Percentiles rank a stretch among this genome's conserved stretches.
Evolutionary conservation across 2,888 invertebrate species (phyloP).

Genomic region (Laspeyria flexula): DNA sequence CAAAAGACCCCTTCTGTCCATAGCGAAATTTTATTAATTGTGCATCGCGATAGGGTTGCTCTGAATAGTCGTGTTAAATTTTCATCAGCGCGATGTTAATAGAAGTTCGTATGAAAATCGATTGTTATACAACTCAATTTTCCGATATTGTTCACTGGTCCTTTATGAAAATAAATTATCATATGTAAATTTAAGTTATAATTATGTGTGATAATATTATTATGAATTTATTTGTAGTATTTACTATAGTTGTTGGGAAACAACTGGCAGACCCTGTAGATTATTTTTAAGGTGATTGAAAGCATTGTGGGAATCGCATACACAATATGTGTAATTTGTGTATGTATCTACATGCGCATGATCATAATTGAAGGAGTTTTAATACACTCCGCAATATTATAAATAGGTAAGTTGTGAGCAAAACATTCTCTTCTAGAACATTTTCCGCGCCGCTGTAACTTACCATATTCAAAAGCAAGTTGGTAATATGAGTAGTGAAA

Average conservation of each 20-base stretch:
- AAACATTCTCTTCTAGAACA: neutral
- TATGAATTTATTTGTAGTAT: too few species aligned
- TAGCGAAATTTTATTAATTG: conserved; percentile 77
- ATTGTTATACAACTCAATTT: conserved; percentile 1
- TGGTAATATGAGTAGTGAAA: conserved; percentile 47
- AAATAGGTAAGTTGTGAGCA: too few species aligned
- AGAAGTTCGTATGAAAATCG: conserved; percentile 5
- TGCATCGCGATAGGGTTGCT: conserved; percentile 44
- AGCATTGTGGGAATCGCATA: too few species aligned
- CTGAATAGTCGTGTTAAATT: conserved; percentile 24
- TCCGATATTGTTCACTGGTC: neutral
- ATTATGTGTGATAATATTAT: too few species aligned
- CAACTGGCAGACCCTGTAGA: too few species aligned
- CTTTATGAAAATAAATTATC: neutral
- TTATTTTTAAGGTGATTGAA: too few species aligned
- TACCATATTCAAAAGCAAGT: conserved; percentile 34
- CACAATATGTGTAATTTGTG: too few species aligned
- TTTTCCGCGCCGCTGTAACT: neutral
- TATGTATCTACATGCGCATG: too few species aligned
- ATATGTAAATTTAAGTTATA: too few species aligned
- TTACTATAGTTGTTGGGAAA: too few species aligned
- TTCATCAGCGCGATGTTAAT: conserved; percentile 23
- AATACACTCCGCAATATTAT: too few species aligned
- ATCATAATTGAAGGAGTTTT: too few species aligned
- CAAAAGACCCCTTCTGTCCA: conserved; percentile 71